These are phyloP conservation scores for Drosophila subquinaria DNA, from an alignment of 2,888 invertebrate species.

Conservation along the genomic window DNA sequence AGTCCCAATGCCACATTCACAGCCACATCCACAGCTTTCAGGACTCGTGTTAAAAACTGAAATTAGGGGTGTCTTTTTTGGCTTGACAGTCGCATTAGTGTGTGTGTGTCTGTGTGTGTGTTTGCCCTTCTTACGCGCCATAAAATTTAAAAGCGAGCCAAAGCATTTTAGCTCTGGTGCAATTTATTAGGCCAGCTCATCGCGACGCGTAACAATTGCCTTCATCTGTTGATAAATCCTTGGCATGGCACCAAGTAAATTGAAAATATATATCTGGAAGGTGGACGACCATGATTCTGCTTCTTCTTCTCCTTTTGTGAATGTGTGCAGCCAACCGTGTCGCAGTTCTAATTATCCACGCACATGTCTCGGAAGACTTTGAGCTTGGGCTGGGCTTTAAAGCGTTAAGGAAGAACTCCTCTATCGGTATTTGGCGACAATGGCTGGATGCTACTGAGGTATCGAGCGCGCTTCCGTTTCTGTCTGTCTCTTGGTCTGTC, in stretches of 20 bases:
- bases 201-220: conserved; percentile 79
- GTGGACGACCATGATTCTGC: conserved; percentile 37
- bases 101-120: neutral
- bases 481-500: conserved; percentile 27
- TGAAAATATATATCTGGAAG: conserved; percentile 70
- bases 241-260: conserved; percentile 79
- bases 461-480: conserved; percentile 74
- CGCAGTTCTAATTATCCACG: conserved; percentile 79
- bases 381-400: conserved; percentile 55
- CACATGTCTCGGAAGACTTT: conserved; percentile 69
- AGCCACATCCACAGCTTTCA: conserved; percentile 1
- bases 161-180: conserved; percentile 80
- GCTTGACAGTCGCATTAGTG: conserved; percentile 67
- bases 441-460: conserved; percentile 51
- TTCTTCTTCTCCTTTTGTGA: conserved; percentile 11
- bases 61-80: conserved; percentile 66
- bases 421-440: conserved; percentile 7
- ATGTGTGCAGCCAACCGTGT: conserved; percentile 78
- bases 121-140: conserved; percentile 76
- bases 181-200: conserved; percentile 77
- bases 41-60: conserved; percentile 40
- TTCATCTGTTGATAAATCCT: conserved; percentile 81
- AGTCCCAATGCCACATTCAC: conserved; percentile 36
- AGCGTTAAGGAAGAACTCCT: neutral
- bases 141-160: conserved; percentile 82